phyloP scores from a whole-genome alignment of 2,113 vertebrate genomes.

The Chlorocebus sabaeus region DNA sequence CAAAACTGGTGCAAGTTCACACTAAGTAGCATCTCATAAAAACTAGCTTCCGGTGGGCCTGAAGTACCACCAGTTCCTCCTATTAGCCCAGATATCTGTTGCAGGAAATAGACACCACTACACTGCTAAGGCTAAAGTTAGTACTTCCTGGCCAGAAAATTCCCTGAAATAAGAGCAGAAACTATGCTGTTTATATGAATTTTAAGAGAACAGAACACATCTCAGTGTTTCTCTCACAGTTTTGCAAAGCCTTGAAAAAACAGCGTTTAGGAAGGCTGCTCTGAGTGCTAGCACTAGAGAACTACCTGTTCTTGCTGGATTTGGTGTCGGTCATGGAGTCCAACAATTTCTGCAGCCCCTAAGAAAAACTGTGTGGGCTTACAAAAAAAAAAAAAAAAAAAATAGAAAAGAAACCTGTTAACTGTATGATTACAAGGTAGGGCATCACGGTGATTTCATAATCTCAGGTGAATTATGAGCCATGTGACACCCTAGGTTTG shows the following conservation, averaged over 20 bases:
- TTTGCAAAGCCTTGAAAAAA: not conserved
- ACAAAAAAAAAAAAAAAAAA: not conserved
- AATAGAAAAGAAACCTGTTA: not conserved
- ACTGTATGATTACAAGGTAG: not conserved
- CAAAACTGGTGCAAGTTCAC: not conserved
- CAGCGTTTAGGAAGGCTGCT: not conserved
- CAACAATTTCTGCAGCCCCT: not conserved
- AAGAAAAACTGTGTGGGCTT: not conserved
- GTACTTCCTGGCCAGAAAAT: not conserved
- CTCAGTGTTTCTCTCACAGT: not conserved
- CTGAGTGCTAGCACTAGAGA: not conserved
- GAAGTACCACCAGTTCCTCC: not conserved
- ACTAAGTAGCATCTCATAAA: not conserved
- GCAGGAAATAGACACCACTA: not conserved
- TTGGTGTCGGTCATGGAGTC: not conserved
- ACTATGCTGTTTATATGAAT: not conserved
- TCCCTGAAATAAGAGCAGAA: not conserved
- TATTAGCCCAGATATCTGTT: not conserved
- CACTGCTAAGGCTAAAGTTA: not conserved
- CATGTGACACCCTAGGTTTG: not conserved
- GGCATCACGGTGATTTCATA: accelerated
- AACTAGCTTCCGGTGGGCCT: not conserved
- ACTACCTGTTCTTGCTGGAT: not conserved
- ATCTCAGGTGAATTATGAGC: not conserved
- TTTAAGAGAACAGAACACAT: not conserved